Conservation (phyloP, 2,797 vertebrate genomes). For the Poecilia picta region DNA sequence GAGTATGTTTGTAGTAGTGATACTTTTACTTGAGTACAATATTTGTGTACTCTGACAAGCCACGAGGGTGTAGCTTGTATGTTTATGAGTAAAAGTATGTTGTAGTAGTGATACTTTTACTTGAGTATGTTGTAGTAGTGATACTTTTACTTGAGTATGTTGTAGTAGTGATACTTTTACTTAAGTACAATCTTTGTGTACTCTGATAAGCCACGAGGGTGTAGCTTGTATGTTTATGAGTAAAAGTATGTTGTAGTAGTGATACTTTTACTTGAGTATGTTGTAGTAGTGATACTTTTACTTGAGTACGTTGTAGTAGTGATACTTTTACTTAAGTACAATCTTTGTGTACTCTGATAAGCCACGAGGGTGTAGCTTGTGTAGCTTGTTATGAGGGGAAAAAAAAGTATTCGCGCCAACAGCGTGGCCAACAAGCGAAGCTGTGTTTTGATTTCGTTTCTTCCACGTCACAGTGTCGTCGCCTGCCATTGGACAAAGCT, state of each 20-base stretch:
- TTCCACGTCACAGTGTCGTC: not conserved
- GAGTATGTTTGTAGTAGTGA: too few relatives aligned
- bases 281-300: not conserved
- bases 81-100: too few relatives aligned
- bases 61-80: too few relatives aligned
- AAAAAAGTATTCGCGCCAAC: conserved; percentile 31
- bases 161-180: too few relatives aligned
- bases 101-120: too few relatives aligned
- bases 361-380: not conserved
- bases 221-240: too few relatives aligned
- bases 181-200: too few relatives aligned
- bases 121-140: too few relatives aligned
- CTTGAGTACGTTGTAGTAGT: not conserved
- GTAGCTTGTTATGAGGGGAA: not conserved
- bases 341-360: not conserved
- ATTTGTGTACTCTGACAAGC: too few relatives aligned
- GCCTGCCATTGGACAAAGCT: conserved; percentile 69
- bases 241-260: not conserved
- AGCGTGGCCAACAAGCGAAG: conserved; percentile 18
- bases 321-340: not conserved
- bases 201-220: too few relatives aligned
- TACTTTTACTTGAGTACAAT: too few relatives aligned
- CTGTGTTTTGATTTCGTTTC: conserved; percentile 30
- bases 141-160: too few relatives aligned
- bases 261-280: not conserved